These are phyloP conservation scores for Melitaea cinxia DNA, from an alignment of 1,140 invertebrate genomes.

Conservation along the genomic window DNA sequence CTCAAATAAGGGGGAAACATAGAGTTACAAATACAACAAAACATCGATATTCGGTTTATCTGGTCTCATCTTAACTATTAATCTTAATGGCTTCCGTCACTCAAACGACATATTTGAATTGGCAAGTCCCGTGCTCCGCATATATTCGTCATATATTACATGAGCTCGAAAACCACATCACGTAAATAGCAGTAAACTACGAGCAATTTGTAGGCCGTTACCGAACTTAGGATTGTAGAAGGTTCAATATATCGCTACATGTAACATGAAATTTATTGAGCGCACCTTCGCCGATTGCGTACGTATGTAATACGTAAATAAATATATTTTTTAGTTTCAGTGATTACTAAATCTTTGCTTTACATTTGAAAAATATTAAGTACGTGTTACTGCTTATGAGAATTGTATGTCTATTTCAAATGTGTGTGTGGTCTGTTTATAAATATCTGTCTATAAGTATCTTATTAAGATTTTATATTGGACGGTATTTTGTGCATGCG, in stretches of 20 bases:
- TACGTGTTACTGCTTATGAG: background rate
- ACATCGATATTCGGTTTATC: no score
- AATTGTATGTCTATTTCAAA: background rate
- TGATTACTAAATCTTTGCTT: background rate
- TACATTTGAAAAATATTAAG: background rate
- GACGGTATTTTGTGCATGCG: no score
- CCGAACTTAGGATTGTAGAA: constrained; percentile 45
- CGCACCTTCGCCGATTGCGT: constrained; percentile 40
- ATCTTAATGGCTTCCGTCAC: background rate
- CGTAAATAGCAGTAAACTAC: constrained; percentile 57
- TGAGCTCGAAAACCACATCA: constrained; percentile 46
- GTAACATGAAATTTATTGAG: constrained; percentile 50
- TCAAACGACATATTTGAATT: background rate
- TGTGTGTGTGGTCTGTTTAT: background rate
- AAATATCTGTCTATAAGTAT: background rate
- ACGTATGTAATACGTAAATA: constrained; percentile 25
- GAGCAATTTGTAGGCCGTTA: constrained; percentile 60
- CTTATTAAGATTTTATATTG: background rate
- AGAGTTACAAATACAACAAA: no score
- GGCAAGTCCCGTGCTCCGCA: background rate
- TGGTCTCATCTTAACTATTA: no score
- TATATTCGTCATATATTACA: constrained; percentile 20
- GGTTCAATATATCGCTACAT: constrained; percentile 51
- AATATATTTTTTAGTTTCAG: constrained; percentile 25
- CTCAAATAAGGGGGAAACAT: no score